A percentile compares a stretch with the other conserved stretches of the same genome.
phyloP scores from a whole-genome alignment of 2,797 vertebrate genomes.

The Balearica regulorum region DNA sequence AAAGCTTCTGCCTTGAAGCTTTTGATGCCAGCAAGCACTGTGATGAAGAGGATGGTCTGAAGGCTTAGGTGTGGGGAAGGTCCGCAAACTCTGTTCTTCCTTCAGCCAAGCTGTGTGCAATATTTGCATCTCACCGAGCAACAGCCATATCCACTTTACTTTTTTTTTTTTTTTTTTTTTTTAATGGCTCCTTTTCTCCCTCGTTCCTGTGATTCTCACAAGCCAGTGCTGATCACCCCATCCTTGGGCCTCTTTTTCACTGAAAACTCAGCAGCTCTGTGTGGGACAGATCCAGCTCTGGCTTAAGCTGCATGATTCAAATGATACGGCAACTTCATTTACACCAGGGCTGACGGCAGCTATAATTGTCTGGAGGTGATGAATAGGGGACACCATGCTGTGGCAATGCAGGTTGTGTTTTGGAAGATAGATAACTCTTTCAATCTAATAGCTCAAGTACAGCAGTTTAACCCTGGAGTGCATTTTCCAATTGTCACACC shows the following conservation, averaged over 20 bases:
- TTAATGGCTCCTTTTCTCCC: not conserved
- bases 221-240: not conserved
- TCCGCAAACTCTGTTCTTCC: not conserved
- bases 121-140: not conserved
- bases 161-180: not conserved
- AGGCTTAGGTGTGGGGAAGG: not conserved
- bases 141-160: not conserved
- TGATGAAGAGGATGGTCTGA: not conserved
- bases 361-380: not conserved
- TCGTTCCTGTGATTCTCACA: not conserved
- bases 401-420: not conserved
- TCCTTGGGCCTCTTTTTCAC: not conserved
- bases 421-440: not conserved
- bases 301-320: not conserved
- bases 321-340: not conserved
- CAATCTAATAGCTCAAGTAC: not conserved
- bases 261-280: not conserved
- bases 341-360: not conserved
- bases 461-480: not conserved
- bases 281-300: not conserved
- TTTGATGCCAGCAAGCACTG: not conserved
- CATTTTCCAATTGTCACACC: not conserved
- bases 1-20: not conserved
- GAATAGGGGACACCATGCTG: not conserved
- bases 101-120: accelerated